Evolutionary conservation across 2,113 vertebrate species (phyloP).

Genomic region (Regulus satrapa): DNA sequence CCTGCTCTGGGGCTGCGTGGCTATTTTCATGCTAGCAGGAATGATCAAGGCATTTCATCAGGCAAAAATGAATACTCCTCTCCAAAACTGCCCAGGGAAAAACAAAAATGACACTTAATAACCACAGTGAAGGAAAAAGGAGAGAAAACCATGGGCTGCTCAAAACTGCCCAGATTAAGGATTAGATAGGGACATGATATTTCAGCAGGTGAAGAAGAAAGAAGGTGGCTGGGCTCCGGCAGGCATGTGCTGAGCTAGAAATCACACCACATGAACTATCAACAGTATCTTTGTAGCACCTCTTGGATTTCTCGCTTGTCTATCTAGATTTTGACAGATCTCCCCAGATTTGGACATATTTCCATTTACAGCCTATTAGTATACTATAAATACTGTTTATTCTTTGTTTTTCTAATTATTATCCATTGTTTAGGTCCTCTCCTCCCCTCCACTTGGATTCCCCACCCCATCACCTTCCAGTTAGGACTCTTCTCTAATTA

Average conservation of each 20-base stretch:
- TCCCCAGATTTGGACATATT: background rate
- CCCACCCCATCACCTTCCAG: background rate
- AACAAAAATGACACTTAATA: background rate
- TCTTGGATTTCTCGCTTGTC: background rate
- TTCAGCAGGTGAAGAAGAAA: background rate
- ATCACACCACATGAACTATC: accelerated
- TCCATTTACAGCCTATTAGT: background rate
- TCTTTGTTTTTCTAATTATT: background rate
- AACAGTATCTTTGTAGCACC: background rate
- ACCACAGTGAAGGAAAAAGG: background rate
- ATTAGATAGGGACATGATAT: background rate
- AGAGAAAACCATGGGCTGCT: background rate
- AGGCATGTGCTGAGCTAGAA: background rate
- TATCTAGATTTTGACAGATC: background rate
- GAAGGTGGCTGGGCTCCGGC: background rate
- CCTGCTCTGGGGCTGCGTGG: accelerated
- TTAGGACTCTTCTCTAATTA: background rate
- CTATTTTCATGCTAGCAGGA: background rate
- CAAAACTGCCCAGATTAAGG: background rate
- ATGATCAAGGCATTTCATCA: background rate
- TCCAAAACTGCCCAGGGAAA: background rate
- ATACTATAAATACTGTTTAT: background rate
- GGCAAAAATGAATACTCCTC: background rate
- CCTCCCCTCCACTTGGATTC: background rate
- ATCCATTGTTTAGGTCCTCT: background rate